Evolutionary conservation across 2,113 vertebrate genomes (phyloP), one percentile per base, ranked within the genome.

Genomic region (Sylvietta virens): DNA sequence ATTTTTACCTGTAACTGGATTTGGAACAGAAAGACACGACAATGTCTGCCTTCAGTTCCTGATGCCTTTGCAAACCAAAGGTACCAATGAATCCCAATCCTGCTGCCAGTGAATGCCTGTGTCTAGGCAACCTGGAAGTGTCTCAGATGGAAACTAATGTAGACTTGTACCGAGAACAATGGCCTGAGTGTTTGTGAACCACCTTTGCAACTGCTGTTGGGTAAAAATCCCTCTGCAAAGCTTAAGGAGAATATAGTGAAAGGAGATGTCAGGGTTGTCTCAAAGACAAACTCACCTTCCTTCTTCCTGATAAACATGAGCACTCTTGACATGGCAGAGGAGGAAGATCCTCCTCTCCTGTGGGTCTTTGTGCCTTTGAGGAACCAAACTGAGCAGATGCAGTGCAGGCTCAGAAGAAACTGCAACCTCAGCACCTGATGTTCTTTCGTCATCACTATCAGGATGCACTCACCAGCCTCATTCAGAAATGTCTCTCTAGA

Each of bases 261-360:
- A 79, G 26, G 12, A 70, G 33, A 8, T 44, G 9, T 30, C 67
- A 56, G 23, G 26, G 57, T 13, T 54, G n/a, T 28, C 58, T 77
- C 21, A 13, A 47, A 71, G 31, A 27, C 27, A 76, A 92, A 23
- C 7, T 6, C 10, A 11, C 7, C 39, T 45, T 54, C 28, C 26
- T 54, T 21, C 61, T 54, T 70, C 35, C 39, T 1, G 1, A 42
- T 31, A 40, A 56, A 40, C 39, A 44, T 50, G 53, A 64, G 47
- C 0, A 1, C 2, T n/a, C 24, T 23, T 71, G 35, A 27, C 24
- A 13, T 0, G 6, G 44, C 65, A 81, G 39, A 81, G 39, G 15
- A 77, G 24, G 16, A 71, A 71, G 51, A 53, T 27, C n/a, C 21
- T 84, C 35, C 10, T 44, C 51, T 77, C 35, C 60, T 33, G 21